Evolutionary conservation across 2,888 invertebrate genomes (phyloP), one percentile per base, ranked within the genome.

Genomic region (Apotomis capreana): DNA sequence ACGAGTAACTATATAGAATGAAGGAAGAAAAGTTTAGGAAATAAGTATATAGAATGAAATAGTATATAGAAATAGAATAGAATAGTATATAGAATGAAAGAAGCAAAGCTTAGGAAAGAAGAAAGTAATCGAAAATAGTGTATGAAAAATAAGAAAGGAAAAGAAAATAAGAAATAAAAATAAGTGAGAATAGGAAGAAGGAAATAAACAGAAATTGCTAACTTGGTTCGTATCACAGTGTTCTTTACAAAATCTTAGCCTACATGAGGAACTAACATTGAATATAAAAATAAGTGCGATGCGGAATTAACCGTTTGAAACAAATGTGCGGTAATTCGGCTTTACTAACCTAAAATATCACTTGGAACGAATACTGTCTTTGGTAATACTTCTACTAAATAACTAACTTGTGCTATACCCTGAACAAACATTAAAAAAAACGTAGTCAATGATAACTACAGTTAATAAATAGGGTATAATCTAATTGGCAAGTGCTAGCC

Each of bases 241-340:
- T 88, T 84, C 88, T 90, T 90, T 85, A 74, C 76, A 75, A 83
- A 75, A 81, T 83, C 82, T 82, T 86, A 87, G 79, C 74, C 74
- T 77, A 84, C 82, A 80, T 57, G 62, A 89, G 86, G 87, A 89
- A 89, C 87, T 86, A 83, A 83, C 78, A 80, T 76, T 80, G 72
- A 78, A 78, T 74, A 76, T 76, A 75, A 80, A 59, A 71, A 71
- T 65, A 67, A 82, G 87, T 88, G 89, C 86, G 76, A 75, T 78
- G 88, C 89, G 85, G 88, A 91, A 89, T 90, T 83, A 83, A 88
- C 92, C 92, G 92, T 87, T 85, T 90, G 77, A 83, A 93, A 92
- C 93, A 93, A 92, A 93, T 93, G 91, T 92, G 90, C 93, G 91
- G 92, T 87, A 87, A 91, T 90, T 87, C 91, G 79, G 88, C 88